A percentile compares a stretch with the other conserved stretches of the same genome.
Conservation (phyloP, 2,113 vertebrate genomes). For the Spermophilus dauricus region DNA sequence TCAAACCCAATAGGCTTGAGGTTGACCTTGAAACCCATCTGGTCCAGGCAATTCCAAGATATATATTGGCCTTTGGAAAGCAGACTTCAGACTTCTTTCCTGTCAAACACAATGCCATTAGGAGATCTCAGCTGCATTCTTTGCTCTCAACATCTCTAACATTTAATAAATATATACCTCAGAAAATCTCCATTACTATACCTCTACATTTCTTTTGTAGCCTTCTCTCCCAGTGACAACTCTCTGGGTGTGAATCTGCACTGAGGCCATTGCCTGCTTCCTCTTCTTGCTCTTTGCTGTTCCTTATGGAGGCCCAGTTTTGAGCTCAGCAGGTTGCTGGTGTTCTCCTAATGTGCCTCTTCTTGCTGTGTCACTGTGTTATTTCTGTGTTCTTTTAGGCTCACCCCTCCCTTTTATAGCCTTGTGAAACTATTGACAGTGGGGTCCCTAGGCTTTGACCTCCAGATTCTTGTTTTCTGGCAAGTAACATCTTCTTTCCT, state of each 20-base stretch:
- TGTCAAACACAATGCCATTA: background rate
- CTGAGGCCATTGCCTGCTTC: too few species aligned
- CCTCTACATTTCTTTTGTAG: background rate
- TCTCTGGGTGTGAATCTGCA: background rate
- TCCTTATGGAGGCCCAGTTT: background rate
- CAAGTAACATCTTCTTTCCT: background rate
- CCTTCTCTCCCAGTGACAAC: background rate
- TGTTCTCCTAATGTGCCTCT: background rate
- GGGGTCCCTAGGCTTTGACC: background rate
- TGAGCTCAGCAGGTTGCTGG: background rate
- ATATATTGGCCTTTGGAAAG: background rate
- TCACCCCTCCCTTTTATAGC: background rate
- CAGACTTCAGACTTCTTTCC: background rate
- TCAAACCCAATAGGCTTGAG: background rate
- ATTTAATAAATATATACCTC: background rate
- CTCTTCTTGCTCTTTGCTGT: too few species aligned
- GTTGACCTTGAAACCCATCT: background rate
- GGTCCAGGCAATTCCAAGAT: background rate
- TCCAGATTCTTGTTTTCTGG: background rate
- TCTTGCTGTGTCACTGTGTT: background rate
- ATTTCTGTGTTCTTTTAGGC: background rate
- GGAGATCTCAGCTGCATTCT: background rate
- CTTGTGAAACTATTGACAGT: background rate
- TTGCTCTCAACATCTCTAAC: background rate
- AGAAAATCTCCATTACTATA: background rate